Evolutionary conservation across 2,113 vertebrate genomes (phyloP).

Genomic region (Cairina moschata): DNA sequence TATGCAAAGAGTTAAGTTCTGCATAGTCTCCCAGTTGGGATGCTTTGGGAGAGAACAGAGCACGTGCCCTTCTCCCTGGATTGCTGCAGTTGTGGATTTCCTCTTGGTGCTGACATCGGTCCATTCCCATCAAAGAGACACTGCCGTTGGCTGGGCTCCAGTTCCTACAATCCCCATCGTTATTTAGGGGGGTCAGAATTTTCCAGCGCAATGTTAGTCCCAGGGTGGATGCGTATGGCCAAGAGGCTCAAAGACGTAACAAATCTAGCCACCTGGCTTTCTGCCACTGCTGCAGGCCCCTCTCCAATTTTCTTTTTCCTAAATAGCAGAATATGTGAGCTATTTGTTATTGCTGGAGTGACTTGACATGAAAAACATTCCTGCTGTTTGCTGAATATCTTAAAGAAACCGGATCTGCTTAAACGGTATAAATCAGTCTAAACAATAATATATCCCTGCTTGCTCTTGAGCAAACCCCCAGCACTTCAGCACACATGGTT

Average conservation of each 20-base stretch:
- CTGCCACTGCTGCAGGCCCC: conserved; percentile 36
- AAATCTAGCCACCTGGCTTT: conserved; percentile 36
- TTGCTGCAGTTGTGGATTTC: conserved; percentile 63
- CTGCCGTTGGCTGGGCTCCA: conserved; percentile 41
- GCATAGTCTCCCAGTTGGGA: neutral
- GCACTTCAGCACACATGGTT: conserved; percentile 40
- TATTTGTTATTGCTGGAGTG: conserved; percentile 57
- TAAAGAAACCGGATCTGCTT: conserved; percentile 58
- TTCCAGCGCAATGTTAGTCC: neutral
- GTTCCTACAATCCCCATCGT: neutral
- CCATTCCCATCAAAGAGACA: conserved; percentile 32
- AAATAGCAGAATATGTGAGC: conserved; percentile 63
- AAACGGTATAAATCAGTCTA: conserved; percentile 55
- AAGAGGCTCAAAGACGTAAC: conserved; percentile 49
- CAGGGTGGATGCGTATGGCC: neutral
- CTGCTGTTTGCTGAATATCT: conserved; percentile 56
- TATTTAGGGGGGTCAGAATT: conserved; percentile 38
- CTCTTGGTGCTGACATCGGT: conserved; percentile 42
- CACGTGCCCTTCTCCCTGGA: conserved; percentile 49
- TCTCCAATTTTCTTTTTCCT: conserved; percentile 55
- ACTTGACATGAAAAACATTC: conserved; percentile 53
- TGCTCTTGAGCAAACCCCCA: conserved; percentile 58
- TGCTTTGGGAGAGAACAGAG: neutral
- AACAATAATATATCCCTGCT: conserved; percentile 46
- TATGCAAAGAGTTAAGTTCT: conserved; percentile 35